Evolutionary conservation across 1,140 invertebrate species (phyloP).

Genomic region (Zaprionus taronus): DNA sequence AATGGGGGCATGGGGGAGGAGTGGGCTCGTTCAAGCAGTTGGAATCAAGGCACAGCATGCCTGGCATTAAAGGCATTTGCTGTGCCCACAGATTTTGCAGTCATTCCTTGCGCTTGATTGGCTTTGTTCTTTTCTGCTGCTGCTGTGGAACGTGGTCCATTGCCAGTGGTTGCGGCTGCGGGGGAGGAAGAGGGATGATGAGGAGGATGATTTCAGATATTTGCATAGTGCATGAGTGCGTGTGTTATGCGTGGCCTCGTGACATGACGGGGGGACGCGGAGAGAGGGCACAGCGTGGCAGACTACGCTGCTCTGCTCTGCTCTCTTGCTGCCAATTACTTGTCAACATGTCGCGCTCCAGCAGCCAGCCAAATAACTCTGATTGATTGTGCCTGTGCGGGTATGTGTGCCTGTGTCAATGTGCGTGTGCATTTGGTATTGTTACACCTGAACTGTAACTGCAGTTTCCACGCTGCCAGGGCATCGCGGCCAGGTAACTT

Average conservation of each 20-base stretch:
- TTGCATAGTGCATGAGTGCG: slow-evolving; percentile 64
- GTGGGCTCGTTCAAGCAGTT: background rate
- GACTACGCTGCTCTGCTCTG: slow-evolving; percentile 19
- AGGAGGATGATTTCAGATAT: slow-evolving; percentile 39
- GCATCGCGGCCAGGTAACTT: slow-evolving; percentile 3
- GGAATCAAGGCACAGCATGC: slow-evolving; percentile 36
- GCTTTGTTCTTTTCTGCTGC: slow-evolving; percentile 58
- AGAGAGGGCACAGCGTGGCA: slow-evolving; percentile 5
- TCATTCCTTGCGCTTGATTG: slow-evolving; percentile 74
- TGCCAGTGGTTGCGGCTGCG: background rate
- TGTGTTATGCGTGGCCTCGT: slow-evolving; percentile 20
- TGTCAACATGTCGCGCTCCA: slow-evolving; percentile 57
- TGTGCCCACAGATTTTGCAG: slow-evolving; percentile 69
- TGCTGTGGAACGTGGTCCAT: slow-evolving; percentile 20
- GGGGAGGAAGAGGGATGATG: background rate
- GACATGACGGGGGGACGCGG: background rate
- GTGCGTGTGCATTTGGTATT: slow-evolving; percentile 13
- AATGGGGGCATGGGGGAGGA: background rate
- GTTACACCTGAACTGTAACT: slow-evolving; percentile 20
- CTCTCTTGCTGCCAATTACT: slow-evolving; percentile 50
- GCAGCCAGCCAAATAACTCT: slow-evolving; percentile 46
- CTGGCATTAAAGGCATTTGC: slow-evolving; percentile 69
- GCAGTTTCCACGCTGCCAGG: slow-evolving; percentile 14
- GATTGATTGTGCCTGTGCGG: slow-evolving; percentile 61
- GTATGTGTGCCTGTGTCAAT: slow-evolving; percentile 6